Evolutionary conservation across 2,113 vertebrate species (phyloP), one percentile per base, ranked within the genome.

Genomic region (Catharus fuscescens): DNA sequence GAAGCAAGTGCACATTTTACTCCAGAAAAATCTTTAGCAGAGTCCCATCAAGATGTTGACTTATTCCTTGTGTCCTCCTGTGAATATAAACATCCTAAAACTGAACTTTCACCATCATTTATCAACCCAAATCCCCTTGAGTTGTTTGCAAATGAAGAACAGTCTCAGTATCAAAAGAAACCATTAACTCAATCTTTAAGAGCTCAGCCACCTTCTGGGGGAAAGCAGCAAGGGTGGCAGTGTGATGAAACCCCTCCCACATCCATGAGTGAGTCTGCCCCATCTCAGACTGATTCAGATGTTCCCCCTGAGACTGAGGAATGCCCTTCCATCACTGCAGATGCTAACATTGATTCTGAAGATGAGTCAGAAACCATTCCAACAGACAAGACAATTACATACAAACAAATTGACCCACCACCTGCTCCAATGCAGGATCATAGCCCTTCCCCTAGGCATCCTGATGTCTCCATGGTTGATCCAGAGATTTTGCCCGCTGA

Each of bases 341-440:
- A 99, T 92, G 99, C 98, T 71, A 99, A 99, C 84, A 99, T 99
- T 53, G 99, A 99, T 96, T 99, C 99, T 1, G 99, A 99, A 96
- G 99, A 99, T 36, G 99, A 99, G 92, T 99, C 99, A 7, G 99
- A 99, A 97, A 99, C 99, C 69, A 98, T 99, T 80, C 99, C 98
- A 3, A 99, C 99, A 24, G 99, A 99, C 97, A 99, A 98, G 96
- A 99, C 98, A 4, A 97, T 99, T 92, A 98, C 98, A 1, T 99
- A 98, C 97, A 98, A 98, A 92, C 98, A 99, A 88, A 98, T 98
- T 31, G 99, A 99, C 65, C 99, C 99, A 34, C 98, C 98, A 32
- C 99, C 99, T 1, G 96, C 97, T 70, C 96, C 98, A 3, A 92
- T 98, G 93, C 98, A 98, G 90, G 99, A 99, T 96, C 97, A 97